A percentile compares a stretch with the other conserved stretches of the same genome.
These are phyloP conservation scores for Solen grandis DNA, from an alignment of 1,140 invertebrate species.

Conservation along the genomic window DNA sequence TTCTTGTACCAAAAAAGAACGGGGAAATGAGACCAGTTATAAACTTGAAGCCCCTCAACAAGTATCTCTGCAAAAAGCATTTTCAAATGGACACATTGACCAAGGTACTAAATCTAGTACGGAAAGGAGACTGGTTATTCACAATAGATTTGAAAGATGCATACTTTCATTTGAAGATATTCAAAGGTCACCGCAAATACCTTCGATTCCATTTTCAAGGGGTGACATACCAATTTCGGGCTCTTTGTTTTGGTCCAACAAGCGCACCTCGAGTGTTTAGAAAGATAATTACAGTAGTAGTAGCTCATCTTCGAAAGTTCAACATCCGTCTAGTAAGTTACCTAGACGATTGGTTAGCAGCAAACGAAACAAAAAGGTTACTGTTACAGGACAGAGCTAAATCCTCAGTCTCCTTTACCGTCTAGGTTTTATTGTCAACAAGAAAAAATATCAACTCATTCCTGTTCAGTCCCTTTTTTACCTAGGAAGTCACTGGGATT, in stretches of 20 bases:
- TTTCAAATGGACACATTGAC: too few species aligned
- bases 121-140: slow-evolving; percentile 24
- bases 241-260: slow-evolving; percentile 31
- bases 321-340: not conserved
- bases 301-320: slow-evolving; percentile 11
- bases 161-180: slow-evolving; percentile 44
- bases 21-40: too few species aligned
- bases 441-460: too few species aligned
- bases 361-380: too few species aligned
- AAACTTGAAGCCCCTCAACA: slow-evolving; percentile 51
- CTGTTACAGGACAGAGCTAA: slow-evolving; percentile 32
- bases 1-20: slow-evolving; percentile 42
- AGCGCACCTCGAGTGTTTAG: slow-evolving; percentile 8
- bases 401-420: too few species aligned
- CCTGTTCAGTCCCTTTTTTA: too few species aligned
- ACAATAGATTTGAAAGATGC: slow-evolving; percentile 44
- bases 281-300: slow-evolving; percentile 20
- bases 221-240: slow-evolving; percentile 43
- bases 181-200: not conserved
- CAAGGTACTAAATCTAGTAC: too few species aligned
- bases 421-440: too few species aligned
- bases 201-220: too few species aligned
- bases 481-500: too few species aligned
- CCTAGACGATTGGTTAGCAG: too few species aligned
- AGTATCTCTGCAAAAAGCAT: too few species aligned